These are phyloP conservation scores for Hiodon tergisus DNA, from an alignment of 2,113 vertebrate genomes.

Conservation along the genomic window DNA sequence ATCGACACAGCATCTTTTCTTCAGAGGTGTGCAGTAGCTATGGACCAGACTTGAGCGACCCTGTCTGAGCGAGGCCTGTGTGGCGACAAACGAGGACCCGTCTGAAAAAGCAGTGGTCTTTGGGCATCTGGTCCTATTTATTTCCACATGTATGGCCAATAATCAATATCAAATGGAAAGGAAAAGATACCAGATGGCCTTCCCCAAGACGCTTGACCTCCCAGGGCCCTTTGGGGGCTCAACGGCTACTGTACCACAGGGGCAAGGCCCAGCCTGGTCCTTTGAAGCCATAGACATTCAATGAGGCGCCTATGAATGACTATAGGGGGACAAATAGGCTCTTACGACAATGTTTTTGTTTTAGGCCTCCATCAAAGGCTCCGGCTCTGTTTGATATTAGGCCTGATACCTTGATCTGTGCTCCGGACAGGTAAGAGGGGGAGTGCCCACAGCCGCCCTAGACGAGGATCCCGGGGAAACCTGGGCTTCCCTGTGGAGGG, in stretches of 20 bases:
- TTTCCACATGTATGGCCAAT: constrained; percentile 65
- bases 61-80: no score
- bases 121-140: constrained; percentile 62
- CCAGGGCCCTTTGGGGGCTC: constrained; percentile 36
- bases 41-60: no score
- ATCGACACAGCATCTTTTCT: no score
- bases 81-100: background rate
- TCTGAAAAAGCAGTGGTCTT: constrained; percentile 23
- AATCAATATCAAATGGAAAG: constrained; percentile 71
- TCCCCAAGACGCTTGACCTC: constrained; percentile 36
- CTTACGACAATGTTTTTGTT: constrained; percentile 73
- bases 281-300: constrained; percentile 71
- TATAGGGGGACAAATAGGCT: constrained; percentile 75
- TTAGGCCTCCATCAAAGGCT: constrained; percentile 68
- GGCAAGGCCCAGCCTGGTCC: constrained; percentile 42
- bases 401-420: constrained; percentile 57
- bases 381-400: constrained; percentile 66
- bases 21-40: no score
- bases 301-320: constrained; percentile 66
- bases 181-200: constrained; percentile 68
- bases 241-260: constrained; percentile 60
- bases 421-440: constrained; percentile 62
- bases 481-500: background rate
- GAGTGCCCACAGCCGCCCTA: constrained; percentile 36
- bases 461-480: background rate